Evolutionary conservation across 2,888 invertebrate genomes (phyloP).

Genomic region (Aphidoletes aphidimyza): DNA sequence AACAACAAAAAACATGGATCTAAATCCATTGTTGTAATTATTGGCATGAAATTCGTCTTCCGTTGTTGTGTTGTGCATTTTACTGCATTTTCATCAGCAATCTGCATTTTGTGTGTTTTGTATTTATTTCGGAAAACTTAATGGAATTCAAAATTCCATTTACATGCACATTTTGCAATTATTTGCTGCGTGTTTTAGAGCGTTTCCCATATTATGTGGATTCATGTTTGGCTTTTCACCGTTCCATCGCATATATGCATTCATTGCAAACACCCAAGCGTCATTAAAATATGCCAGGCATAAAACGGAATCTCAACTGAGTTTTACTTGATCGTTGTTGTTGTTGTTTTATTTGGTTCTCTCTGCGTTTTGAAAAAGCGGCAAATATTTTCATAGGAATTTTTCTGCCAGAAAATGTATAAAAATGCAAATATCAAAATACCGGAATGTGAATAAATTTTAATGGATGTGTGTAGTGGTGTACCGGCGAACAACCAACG

Average conservation of each 20-base stretch:
- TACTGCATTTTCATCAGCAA: neutral
- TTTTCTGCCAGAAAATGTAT: neutral
- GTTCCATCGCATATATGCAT: no score
- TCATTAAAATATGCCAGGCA: no score
- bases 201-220: neutral
- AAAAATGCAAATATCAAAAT: constrained; percentile 1
- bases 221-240: no score
- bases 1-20: neutral
- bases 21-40: neutral
- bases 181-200: neutral
- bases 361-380: no score
- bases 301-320: no score
- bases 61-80: neutral
- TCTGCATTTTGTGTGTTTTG: neutral
- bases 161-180: neutral
- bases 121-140: no score
- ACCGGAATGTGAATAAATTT: constrained; percentile 10
- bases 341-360: no score
- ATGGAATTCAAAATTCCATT: no score
- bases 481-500: neutral
- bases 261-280: no score
- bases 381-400: neutral
- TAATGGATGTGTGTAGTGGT: neutral
- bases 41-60: constrained; percentile 35
- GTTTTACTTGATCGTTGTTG: no score